These are phyloP conservation scores for Chymomyza caudatula DNA, from an alignment of 2,888 invertebrate genomes.

Conservation along the genomic window DNA sequence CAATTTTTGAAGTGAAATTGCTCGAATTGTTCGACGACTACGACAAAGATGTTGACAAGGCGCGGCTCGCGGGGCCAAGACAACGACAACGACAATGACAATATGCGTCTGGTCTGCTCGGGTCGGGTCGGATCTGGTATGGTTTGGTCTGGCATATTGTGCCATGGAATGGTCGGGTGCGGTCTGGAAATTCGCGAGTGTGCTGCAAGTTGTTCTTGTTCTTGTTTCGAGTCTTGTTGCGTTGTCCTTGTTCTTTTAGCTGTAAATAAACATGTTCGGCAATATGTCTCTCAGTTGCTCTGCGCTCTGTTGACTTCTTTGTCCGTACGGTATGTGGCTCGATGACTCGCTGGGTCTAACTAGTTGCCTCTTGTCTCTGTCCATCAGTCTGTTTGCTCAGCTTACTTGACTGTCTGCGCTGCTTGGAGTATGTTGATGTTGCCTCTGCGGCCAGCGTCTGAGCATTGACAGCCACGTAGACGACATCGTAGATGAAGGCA, in stretches of 20 bases:
- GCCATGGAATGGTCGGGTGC: background rate
- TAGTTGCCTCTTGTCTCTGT: background rate
- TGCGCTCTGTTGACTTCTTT: constrained; percentile 23
- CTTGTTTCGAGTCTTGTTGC: background rate
- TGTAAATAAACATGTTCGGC: constrained; percentile 67
- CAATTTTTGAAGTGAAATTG: constrained; percentile 71
- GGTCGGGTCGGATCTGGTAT: background rate
- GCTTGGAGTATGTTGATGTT: background rate
- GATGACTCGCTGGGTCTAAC: background rate
- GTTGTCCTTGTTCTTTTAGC: constrained; percentile 54
- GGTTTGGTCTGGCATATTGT: background rate
- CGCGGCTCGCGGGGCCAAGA: background rate
- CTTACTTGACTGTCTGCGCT: background rate
- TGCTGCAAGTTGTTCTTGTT: background rate
- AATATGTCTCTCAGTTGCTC: constrained; percentile 53
- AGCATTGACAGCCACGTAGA: background rate
- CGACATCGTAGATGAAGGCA: background rate
- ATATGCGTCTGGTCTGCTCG: background rate
- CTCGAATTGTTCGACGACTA: constrained; percentile 61
- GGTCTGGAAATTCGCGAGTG: background rate
- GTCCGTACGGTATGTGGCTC: background rate
- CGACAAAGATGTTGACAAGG: background rate
- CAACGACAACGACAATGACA: constrained; percentile 37
- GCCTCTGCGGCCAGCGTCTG: background rate
- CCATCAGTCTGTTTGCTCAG: background rate